Evolutionary conservation across 2,797 vertebrate genomes (phyloP).

Genomic region (Acanthurus tractus): DNA sequence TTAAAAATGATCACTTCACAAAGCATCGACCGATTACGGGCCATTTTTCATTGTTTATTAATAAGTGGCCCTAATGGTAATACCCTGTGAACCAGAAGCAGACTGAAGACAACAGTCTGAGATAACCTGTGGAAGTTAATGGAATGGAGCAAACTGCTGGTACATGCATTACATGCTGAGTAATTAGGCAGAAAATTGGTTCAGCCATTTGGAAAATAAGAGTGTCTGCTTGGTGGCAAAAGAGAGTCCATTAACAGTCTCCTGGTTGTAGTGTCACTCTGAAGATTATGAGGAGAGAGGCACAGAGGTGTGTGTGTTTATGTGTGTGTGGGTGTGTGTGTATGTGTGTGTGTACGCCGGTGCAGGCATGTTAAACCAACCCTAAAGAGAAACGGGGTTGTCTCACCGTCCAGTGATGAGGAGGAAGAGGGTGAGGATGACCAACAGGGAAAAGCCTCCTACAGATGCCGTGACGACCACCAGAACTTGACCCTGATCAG

Average conservation of each 20-base stretch:
- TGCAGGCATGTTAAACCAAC: neutral
- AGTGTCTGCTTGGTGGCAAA: slow-evolving; percentile 75
- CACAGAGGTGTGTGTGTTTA: neutral
- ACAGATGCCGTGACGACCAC: slow-evolving; percentile 97
- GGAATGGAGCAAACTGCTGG: slow-evolving; percentile 76
- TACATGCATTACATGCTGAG: slow-evolving; percentile 79
- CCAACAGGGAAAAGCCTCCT: slow-evolving; percentile 95
- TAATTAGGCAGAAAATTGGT: slow-evolving; percentile 86
- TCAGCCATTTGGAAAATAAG: slow-evolving; percentile 85
- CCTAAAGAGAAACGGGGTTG: neutral
- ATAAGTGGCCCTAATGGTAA: slow-evolving; percentile 59
- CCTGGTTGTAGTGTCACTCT: slow-evolving; percentile 58
- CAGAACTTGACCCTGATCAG: slow-evolving; percentile 96
- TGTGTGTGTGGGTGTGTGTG: slow-evolving; percentile 4
- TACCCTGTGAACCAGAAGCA: slow-evolving; percentile 60
- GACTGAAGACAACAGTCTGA: slow-evolving; percentile 66
- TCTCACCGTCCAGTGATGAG: slow-evolving; percentile 97
- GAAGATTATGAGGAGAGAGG: slow-evolving; percentile 61
- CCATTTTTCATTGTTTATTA: slow-evolving; percentile 72
- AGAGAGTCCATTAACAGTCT: slow-evolving; percentile 79
- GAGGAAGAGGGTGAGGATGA: slow-evolving; percentile 98
- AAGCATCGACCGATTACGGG: slow-evolving; percentile 36
- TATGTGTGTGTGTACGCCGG: neutral
- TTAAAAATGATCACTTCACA: slow-evolving; percentile 26
- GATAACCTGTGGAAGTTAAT: slow-evolving; percentile 74